These are phyloP conservation scores for Acholoe squamosa DNA, from an alignment of 2,888 invertebrate species.

Conservation along the genomic window DNA sequence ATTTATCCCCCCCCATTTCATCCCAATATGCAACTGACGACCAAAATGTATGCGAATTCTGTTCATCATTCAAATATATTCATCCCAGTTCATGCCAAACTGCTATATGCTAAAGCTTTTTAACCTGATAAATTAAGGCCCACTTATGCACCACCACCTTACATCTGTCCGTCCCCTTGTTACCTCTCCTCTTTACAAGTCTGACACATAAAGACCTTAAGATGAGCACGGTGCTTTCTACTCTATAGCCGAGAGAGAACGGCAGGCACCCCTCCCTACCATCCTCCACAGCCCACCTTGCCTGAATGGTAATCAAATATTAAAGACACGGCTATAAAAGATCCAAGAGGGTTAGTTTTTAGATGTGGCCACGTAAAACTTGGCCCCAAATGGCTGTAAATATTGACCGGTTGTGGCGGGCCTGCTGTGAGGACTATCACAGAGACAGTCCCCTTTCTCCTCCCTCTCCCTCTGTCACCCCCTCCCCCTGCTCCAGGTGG, in stretches of 20 bases:
- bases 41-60: too few species aligned
- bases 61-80: too few species aligned
- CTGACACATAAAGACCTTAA: too few species aligned
- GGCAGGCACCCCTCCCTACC: background rate
- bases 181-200: background rate
- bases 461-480: background rate
- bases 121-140: too few species aligned
- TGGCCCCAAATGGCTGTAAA: conserved; percentile 34
- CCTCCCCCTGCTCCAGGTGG: background rate
- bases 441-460: background rate
- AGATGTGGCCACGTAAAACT: conserved; percentile 46
- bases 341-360: conserved; percentile 31
- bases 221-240: too few species aligned
- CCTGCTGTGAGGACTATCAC: background rate
- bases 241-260: too few species aligned
- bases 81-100: too few species aligned
- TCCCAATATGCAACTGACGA: too few species aligned
- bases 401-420: conserved; percentile 25
- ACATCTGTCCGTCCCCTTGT: background rate
- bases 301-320: conserved; percentile 33
- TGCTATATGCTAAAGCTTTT: too few species aligned
- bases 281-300: background rate
- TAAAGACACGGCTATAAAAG: conserved; percentile 43
- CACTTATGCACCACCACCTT: background rate
- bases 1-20: too few species aligned